A percentile compares a stretch with the other conserved stretches of the same genome.
phyloP scores from a whole-genome alignment of 2,888 invertebrate species.

The Amiota communis region DNA sequence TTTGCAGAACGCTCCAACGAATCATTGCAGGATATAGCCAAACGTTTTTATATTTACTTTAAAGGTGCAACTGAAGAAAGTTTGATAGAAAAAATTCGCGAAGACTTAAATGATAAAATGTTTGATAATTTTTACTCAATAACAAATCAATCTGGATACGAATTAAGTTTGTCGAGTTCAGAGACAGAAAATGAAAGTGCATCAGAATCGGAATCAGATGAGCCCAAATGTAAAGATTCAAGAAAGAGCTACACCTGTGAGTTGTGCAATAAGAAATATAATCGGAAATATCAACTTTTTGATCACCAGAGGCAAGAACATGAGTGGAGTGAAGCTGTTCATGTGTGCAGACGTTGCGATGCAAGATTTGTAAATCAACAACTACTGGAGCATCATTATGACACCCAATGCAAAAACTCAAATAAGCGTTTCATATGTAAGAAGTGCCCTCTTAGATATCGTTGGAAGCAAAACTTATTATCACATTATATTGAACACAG shows the following conservation, averaged over 20 bases:
- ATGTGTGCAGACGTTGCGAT: slow-evolving; percentile 74
- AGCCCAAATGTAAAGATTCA: not conserved
- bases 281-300: slow-evolving; percentile 50
- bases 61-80: slow-evolving; percentile 50
- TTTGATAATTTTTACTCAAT: slow-evolving; percentile 70
- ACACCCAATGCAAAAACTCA: slow-evolving; percentile 62
- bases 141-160: slow-evolving; percentile 69
- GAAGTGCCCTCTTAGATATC: slow-evolving; percentile 49
- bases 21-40: slow-evolving; percentile 49
- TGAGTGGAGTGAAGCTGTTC: slow-evolving; percentile 72
- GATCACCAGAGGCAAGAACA: slow-evolving; percentile 48
- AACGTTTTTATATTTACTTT: slow-evolving; percentile 64
- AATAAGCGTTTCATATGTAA: slow-evolving; percentile 49
- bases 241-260: slow-evolving; percentile 37
- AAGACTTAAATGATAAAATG: slow-evolving; percentile 55
- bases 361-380: slow-evolving; percentile 74
- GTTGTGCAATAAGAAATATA: slow-evolving; percentile 44
- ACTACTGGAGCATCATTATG: slow-evolving; percentile 74
- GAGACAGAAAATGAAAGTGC: slow-evolving; percentile 57
- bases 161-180: slow-evolving; percentile 66
- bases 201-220: slow-evolving; percentile 38
- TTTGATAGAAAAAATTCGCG: slow-evolving; percentile 52
- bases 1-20: slow-evolving; percentile 41
- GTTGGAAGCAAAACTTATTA: slow-evolving; percentile 50
- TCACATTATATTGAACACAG: slow-evolving; percentile 39